phyloP scores from a whole-genome alignment of 1,140 invertebrate species.

The Gryon sp. region DNA sequence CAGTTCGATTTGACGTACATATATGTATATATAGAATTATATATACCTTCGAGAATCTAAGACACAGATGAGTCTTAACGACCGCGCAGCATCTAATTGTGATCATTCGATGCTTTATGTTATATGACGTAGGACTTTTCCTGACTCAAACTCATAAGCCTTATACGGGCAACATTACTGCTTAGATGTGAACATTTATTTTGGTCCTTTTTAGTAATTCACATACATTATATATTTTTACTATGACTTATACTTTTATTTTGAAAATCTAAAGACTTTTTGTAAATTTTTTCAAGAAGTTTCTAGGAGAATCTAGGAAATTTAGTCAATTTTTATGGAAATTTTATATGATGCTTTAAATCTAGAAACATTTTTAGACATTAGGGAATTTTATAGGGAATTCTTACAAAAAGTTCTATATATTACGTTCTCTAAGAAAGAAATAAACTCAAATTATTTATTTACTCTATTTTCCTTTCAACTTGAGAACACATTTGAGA shows the following conservation, averaged over 20 bases:
- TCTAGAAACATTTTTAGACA: too few relatives aligned
- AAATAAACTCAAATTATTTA: too few relatives aligned
- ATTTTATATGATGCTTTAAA: too few relatives aligned
- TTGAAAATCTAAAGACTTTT: not conserved
- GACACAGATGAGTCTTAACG: constrained; percentile 36
- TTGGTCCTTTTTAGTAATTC: constrained; percentile 31
- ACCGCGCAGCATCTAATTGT: constrained; percentile 35
- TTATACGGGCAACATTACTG: constrained; percentile 36
- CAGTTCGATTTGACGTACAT: not conserved
- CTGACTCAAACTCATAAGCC: constrained; percentile 9
- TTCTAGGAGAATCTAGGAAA: too few relatives aligned
- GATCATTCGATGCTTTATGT: constrained; percentile 38
- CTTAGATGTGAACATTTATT: constrained; percentile 53
- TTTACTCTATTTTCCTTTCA: too few relatives aligned
- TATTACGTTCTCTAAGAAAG: too few relatives aligned
- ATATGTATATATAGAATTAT: constrained; percentile 2
- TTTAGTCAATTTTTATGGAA: too few relatives aligned
- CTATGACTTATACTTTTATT: not conserved
- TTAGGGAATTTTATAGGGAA: too few relatives aligned
- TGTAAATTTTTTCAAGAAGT: too few relatives aligned
- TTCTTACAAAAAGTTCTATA: too few relatives aligned
- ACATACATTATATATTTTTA: constrained; percentile 22
- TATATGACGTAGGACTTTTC: constrained; percentile 44
- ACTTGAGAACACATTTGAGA: too few relatives aligned
- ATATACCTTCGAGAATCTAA: constrained; percentile 23